Evolutionary conservation across 2,797 vertebrate species (phyloP), one percentile per base, ranked within the genome.

Genomic region (Lithobates sylvaticus): DNA sequence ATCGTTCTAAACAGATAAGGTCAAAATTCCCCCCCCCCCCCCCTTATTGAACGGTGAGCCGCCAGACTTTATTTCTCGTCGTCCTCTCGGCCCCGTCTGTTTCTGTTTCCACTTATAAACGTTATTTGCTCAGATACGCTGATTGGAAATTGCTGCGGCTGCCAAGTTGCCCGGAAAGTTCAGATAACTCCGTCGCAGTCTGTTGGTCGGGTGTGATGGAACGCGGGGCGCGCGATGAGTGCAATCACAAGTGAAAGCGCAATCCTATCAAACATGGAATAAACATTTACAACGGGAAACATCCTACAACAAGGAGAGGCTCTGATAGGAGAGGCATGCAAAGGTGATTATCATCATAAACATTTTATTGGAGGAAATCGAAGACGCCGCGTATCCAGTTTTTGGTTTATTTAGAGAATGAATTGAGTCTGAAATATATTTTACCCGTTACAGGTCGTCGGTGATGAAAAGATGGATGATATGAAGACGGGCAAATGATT

Each of bases 1-100:
- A 82, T 83, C 78, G 75, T 74, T 78, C 29, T 78, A 78, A 78
- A 78, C 75, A 78, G 80, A 87, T 87, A 78, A 87, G 78, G 85
- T 87, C 85, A 87, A n/a, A 36, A 7, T 36, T 7, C 6, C 36
- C n/a, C 68, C 76, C 75, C 72, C 39, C 39, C 70, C 79, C 78
- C 80, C 80, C 58, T 67, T 70, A 78, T 73, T 61, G 68, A 29
- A 78, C 34, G 61, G 39, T 65, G 50, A 64, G 47, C 67, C 71
- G 75, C 81, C 80, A 83, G 76, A 87, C 80, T 73, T 83, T n/a
- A 42, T 78, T 82, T 27, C 54, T 64, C 50, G 75, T 21, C 54
- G 67, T 65, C 68, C 76, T 81, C 69, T 65, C 64, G 64, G 65
- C 16, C 29, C 54, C 32, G 44, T 64, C 61, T 61, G 72, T 79